Evolutionary conservation across 1,140 invertebrate genomes (phyloP), one percentile per base, ranked within the genome.

Genomic region (Hermetia illucens): DNA sequence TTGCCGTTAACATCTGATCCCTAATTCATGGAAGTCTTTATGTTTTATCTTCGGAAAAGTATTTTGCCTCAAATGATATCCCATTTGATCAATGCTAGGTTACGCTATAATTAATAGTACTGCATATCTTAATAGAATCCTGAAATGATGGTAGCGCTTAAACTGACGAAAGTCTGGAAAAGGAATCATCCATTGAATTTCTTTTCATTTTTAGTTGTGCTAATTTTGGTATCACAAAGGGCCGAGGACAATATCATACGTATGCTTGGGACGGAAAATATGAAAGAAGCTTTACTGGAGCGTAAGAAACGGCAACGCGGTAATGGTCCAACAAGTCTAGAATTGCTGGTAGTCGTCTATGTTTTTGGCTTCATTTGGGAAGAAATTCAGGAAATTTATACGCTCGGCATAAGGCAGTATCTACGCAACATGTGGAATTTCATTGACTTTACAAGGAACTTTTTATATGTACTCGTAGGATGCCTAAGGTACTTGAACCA

Each of bases 391-490:
- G 88, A 95, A 59, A 79, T 92, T 20, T 90, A 79, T 64, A 69
- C 75, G 1, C 77, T 87, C 50, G 90, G 90, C 16, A 68, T 94
- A 20, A 70, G 73, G 15, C 74, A 75, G 0, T 96, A 95, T 55
- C 68, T 92, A 9, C 66, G 79, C 3, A 88, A 96, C 55, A 79
- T 94, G 73, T 96, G 92, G 91, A 97, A 96, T 57, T 88, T 90
- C 53, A 85, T 95, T 41, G 92, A 97, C 64, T 92, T 94, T 50
- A 79, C 82, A 2, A 74, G 88, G 31, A 94, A 93, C 58, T 74
- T 73, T 2, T 65, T 93, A 1, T 95, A 94, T 55, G 69, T 86
- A 15, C 68, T 74, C 3, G 89, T 88, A 6, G 74, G 78, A 6
- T 58, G 82, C 19, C 64, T 94, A 10, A 65, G 90, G 48, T 62